Base-by-base conservation (phyloP, 2,797 vertebrate species). In the Pelodytes ibericus region DNA sequence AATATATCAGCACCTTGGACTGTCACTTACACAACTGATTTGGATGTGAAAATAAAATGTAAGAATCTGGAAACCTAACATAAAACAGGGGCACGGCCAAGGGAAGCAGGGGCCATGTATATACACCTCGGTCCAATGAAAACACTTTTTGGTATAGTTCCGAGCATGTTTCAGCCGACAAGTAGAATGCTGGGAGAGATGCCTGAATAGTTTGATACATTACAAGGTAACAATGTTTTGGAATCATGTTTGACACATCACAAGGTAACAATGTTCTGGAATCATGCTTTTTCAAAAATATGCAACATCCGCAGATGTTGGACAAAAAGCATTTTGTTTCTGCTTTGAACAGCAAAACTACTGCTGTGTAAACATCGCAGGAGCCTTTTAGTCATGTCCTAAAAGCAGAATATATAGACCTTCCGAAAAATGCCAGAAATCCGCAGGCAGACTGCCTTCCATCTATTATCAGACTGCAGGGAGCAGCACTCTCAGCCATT, bases 1-100 rank as follows among this genome's bases (percentile, higher is more conserved):
- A 73, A 61, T 25, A 2, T 29, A 79, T 79, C 63, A 73, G 57
- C 76, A 63, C 31, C 39, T 72, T 68, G 76, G 63, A 62, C 56
- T 59, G 60, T 62, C 30, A 6, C 6, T 29, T 39, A 36, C 44
- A 72, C n/a, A 78, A 72, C n/a, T 51, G 20, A 56, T 29, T 44
- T 39, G 57, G 67, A 71, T 53, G 18, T 58, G 20, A 41, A 20
- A 41, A n/a, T 24, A 27, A 53, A 59, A 61, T n/a, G 7, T 16
- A 49, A 41, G 33, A 68, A 25, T 29, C n/a, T 27, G 53, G 67
- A 60, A 61, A 63, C 25, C 9, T 30, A 72, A 64, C 61, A 68
- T 62, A 31, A 73, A 56, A 49, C 64, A 53, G 0, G 49, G 63
- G 53, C 64, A 25, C 11, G 33, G 29, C 30, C 65, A 39, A 29